Base-by-base conservation (phyloP, 2,797 vertebrate genomes). In the Nothura maculosa region DNA sequence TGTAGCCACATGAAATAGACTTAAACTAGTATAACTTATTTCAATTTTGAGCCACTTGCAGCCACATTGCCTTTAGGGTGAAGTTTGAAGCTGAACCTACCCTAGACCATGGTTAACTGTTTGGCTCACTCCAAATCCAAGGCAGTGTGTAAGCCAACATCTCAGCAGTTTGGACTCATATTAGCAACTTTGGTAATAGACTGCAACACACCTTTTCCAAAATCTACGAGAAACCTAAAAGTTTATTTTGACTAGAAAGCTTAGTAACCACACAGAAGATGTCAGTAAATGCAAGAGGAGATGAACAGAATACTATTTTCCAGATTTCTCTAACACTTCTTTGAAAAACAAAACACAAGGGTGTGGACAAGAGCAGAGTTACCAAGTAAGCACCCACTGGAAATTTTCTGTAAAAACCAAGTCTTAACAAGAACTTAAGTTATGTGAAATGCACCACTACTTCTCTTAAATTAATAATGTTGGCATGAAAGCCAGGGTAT, bases 251-350 rank as follows among this genome's bases (percentile, higher is more conserved):
- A 45, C 25, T 27, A 54, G 28, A 77, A 72, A 36, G 28, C 38
- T 28, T 47, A 54, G 58, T 61, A 77, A 70, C 21, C 28, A 48
- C 0, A 0, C 27, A 66, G 63, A 60, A 5, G 60, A 42, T 24
- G 40, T 9, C 0, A 0, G 42, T 11, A 73, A 55, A 30, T 0
- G 0, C 30, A 54, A 76, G 64, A 88, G 67, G 7, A 7, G 47
- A 69, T 32, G 43, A 86, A 24, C 58, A 38, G 9, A 8, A 55
- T 0, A 3, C 50, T 76, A 9, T 32, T 77, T 76, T 74, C 86
- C 84, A 85, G 52, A 45, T 0, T 1, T 24, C 22, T 2, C 11
- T 5, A 57, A 63, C 6, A 40, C 57, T 17, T 67, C 47, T 70
- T 62, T 47, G 34, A 74, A 76, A 76, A 84, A 82, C 2, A 3